Percentiles rank a stretch among this genome's conserved stretches.
Evolutionary conservation across 2,113 vertebrate species (phyloP).

Genomic region (Anarrhichthys ocellatus): DNA sequence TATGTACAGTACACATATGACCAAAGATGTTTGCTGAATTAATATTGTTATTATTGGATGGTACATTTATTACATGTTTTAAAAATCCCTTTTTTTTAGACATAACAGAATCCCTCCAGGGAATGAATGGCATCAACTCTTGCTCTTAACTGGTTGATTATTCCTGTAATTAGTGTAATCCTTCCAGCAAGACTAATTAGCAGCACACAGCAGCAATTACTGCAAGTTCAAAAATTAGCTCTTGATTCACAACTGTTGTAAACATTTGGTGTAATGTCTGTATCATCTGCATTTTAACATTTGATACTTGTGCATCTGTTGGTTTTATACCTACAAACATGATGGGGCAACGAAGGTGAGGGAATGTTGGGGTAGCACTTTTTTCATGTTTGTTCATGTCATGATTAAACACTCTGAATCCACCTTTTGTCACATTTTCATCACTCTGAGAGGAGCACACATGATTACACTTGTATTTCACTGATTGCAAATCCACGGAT

Average conservation of each 20-base stretch:
- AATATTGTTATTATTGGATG: background rate
- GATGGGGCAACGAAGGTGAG: background rate
- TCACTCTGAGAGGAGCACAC: background rate
- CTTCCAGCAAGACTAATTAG: background rate
- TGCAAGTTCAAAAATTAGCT: background rate
- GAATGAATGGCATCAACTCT: background rate
- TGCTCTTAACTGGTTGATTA: background rate
- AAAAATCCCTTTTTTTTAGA: background rate
- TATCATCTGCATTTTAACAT: slow-evolving; percentile 18
- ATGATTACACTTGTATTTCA: slow-evolving; percentile 1
- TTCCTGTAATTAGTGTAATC: background rate
- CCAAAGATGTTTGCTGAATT: slow-evolving; percentile 17
- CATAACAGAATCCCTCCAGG: background rate
- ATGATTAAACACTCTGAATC: slow-evolving; percentile 19
- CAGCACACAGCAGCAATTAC: background rate
- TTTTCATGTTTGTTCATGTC: slow-evolving; percentile 13
- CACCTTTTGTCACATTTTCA: background rate
- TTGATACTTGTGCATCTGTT: slow-evolving; percentile 3
- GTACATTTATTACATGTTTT: background rate
- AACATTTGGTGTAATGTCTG: background rate
- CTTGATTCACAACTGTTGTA: background rate
- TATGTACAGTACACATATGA: slow-evolving; percentile 1
- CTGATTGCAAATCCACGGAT: background rate
- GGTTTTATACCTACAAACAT: background rate
- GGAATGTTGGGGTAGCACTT: background rate